A percentile compares a stretch with the other conserved stretches of the same genome.
Conservation (phyloP, 2,888 invertebrate species). For the Deilephila porcellus region DNA sequence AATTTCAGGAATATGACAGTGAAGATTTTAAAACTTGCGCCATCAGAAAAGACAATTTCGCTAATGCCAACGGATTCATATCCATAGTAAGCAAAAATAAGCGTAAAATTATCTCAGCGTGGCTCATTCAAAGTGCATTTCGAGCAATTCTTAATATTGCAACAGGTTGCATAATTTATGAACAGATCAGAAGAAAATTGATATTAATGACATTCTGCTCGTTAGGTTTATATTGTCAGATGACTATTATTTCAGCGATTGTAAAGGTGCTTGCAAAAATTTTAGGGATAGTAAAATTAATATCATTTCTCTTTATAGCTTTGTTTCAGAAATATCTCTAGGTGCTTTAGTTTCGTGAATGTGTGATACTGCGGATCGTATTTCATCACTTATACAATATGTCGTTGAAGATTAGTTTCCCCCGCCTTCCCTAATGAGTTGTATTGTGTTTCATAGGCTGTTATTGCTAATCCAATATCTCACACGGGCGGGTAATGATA, state of each 20-base stretch:
- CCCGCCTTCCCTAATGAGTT: not conserved
- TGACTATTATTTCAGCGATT: too few species aligned
- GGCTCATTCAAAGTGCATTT: not conserved
- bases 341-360: not conserved
- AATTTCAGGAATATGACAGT: not conserved
- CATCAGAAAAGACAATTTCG: too few species aligned
- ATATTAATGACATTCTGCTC: not conserved
- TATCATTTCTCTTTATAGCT: too few species aligned
- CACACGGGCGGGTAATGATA: constrained; percentile 1
- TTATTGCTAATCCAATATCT: constrained; percentile 11
- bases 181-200: not conserved
- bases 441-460: constrained; percentile 16
- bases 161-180: not conserved
- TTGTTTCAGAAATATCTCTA: not conserved
- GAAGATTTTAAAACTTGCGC: too few species aligned
- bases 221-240: not conserved
- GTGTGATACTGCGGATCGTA: not conserved
- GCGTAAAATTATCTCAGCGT: not conserved
- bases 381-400: not conserved
- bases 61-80: too few species aligned
- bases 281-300: too few species aligned
- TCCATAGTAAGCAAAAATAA: too few species aligned
- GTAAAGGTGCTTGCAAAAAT: too few species aligned
- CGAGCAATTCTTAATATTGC: not conserved
- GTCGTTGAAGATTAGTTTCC: not conserved